Evolutionary conservation across 2,797 vertebrate species (phyloP).

Genomic region (Cyprinodon diabolis): DNA sequence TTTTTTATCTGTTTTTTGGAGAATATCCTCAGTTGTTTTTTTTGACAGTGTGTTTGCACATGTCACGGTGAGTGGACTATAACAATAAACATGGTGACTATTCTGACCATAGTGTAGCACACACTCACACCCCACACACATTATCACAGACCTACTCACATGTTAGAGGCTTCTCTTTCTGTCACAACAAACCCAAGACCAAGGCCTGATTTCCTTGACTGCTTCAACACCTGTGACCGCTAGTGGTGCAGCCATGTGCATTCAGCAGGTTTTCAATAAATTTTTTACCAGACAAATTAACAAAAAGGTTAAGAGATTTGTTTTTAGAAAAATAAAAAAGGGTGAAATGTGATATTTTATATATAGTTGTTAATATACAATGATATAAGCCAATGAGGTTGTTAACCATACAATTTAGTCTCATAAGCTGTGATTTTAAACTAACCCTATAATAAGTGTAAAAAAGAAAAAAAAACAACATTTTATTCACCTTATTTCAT

Average conservation of each 20-base stretch:
- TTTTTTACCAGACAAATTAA: slow-evolving; percentile 37
- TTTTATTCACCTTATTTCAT: no score
- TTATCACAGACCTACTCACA: slow-evolving; percentile 24
- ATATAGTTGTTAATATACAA: background rate
- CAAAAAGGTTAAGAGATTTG: slow-evolving; percentile 15
- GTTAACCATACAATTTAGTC: background rate
- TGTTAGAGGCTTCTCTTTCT: slow-evolving; percentile 48
- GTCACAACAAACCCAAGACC: slow-evolving; percentile 58
- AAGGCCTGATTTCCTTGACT: slow-evolving; percentile 55
- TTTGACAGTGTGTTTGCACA: slow-evolving; percentile 27
- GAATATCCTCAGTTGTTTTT: slow-evolving; percentile 44
- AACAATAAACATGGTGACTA: slow-evolving; percentile 67
- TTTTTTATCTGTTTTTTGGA: slow-evolving; percentile 17
- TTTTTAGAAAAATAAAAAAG: background rate
- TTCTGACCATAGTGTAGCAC: slow-evolving; percentile 53
- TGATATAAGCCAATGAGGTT: background rate
- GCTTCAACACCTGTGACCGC: slow-evolving; percentile 62
- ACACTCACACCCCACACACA: slow-evolving; percentile 25
- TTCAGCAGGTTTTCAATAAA: slow-evolving; percentile 56
- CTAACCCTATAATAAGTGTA: background rate
- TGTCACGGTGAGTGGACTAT: slow-evolving; percentile 53
- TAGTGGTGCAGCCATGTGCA: slow-evolving; percentile 55
- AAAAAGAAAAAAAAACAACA: no score
- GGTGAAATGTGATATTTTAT: background rate
- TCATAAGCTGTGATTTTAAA: background rate